These are phyloP conservation scores for Eublepharis macularius DNA, from an alignment of 2,113 vertebrate species.

Conservation along the genomic window DNA sequence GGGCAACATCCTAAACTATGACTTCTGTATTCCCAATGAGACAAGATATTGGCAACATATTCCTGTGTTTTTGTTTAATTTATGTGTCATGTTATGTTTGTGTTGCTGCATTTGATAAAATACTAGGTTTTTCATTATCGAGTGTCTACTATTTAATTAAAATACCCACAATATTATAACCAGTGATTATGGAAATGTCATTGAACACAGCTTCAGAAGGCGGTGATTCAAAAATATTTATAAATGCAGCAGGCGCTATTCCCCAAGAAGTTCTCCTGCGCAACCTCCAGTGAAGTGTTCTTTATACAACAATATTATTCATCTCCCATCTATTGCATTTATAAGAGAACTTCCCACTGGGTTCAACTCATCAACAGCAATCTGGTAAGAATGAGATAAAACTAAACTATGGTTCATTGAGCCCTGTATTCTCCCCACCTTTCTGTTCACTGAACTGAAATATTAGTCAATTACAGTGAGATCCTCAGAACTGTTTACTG, in stretches of 20 bases:
- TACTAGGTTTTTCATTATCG: background rate
- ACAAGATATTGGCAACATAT: slow-evolving; percentile 45
- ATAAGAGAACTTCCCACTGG: background rate
- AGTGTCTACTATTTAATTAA: slow-evolving; percentile 49
- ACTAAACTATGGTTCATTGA: too few species aligned
- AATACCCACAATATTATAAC: background rate
- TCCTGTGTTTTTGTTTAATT: slow-evolving; percentile 35
- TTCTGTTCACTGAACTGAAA: too few species aligned
- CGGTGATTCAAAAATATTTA: background rate
- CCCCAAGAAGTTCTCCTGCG: background rate
- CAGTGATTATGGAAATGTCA: slow-evolving; percentile 4
- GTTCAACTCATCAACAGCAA: background rate
- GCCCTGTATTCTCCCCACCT: too few species aligned
- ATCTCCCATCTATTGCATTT: background rate
- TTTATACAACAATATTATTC: background rate
- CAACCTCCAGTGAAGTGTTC: background rate
- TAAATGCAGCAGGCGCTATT: background rate
- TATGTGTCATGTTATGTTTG: slow-evolving; percentile 41
- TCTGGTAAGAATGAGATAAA: background rate
- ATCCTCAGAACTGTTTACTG: too few species aligned
- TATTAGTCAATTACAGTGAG: too few species aligned
- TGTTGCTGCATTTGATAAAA: background rate
- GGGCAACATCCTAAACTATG: slow-evolving; percentile 69
- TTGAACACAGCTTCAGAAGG: background rate
- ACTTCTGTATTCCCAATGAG: slow-evolving; percentile 42